A percentile compares a stretch with the other conserved stretches of the same genome.
Evolutionary conservation across 1,140 invertebrate genomes (phyloP).

Genomic region (Drosophila parvula): DNA sequence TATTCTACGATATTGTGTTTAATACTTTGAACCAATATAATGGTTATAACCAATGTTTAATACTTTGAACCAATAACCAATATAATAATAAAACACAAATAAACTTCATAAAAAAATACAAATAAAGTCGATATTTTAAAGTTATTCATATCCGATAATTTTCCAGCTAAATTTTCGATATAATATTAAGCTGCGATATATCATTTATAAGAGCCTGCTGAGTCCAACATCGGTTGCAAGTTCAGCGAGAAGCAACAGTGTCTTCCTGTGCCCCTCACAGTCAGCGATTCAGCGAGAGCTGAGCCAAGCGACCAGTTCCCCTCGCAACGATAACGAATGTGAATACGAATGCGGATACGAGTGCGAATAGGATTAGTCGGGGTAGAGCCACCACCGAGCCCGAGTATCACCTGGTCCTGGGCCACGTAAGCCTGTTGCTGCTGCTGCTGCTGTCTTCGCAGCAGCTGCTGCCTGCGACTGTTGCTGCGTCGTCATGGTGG

Average conservation of each 20-base stretch:
- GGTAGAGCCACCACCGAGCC: constrained; percentile 7
- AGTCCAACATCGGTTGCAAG: neutral
- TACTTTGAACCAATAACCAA: too few relatives aligned
- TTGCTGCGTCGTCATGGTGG: constrained; percentile 30
- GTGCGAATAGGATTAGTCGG: neutral
- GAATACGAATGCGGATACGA: neutral
- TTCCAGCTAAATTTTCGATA: neutral
- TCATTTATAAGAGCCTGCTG: too few relatives aligned
- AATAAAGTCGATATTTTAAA: too few relatives aligned
- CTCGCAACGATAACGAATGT: neutral
- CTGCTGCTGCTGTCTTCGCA: constrained; percentile 40
- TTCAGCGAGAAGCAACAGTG: constrained; percentile 1
- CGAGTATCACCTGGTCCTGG: constrained; percentile 18
- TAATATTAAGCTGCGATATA: neutral
- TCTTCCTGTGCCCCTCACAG: constrained; percentile 8
- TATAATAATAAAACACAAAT: too few relatives aligned
- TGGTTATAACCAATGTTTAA: too few relatives aligned
- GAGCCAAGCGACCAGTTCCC: constrained; percentile 34
- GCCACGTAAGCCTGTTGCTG: constrained; percentile 57
- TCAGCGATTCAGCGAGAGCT: constrained; percentile 56
- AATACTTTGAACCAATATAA: too few relatives aligned
- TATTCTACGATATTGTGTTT: too few relatives aligned
- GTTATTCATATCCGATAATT: too few relatives aligned
- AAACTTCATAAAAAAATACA: too few relatives aligned
- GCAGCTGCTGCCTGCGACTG: constrained; percentile 39